These are phyloP conservation scores for Sakesphorus luctuosus DNA, from an alignment of 2,113 vertebrate genomes.

Conservation along the genomic window DNA sequence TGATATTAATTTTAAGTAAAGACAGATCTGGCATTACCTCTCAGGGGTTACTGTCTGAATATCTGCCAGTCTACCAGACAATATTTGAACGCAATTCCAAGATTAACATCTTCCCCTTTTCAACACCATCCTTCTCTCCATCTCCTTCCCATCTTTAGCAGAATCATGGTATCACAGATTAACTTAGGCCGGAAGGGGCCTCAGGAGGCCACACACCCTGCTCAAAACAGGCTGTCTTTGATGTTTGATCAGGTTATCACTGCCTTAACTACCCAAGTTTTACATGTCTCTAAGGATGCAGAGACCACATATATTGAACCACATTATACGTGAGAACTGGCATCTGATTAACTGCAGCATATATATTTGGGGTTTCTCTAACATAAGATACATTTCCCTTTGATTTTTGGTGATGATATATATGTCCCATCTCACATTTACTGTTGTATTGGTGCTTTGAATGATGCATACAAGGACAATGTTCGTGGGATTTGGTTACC, in stretches of 20 bases:
- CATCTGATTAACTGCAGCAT: neutral
- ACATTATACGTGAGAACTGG: neutral
- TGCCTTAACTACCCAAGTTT: neutral
- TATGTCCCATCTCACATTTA: neutral
- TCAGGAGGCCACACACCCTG: neutral
- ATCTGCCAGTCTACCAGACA: neutral
- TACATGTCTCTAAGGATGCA: neutral
- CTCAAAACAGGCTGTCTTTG: neutral
- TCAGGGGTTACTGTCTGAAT: neutral
- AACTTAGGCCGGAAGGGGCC: neutral
- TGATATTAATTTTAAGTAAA: neutral
- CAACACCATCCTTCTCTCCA: neutral
- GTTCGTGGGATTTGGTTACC: neutral
- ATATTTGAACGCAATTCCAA: neutral
- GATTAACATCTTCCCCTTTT: neutral
- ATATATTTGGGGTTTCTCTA: neutral
- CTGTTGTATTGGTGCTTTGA: neutral
- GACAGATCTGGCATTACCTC: neutral
- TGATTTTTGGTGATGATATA: neutral
- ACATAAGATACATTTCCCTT: neutral
- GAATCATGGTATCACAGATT: neutral
- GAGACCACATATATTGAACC: neutral
- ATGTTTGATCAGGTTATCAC: neutral
- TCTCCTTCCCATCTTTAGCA: neutral
- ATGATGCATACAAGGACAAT: neutral